A percentile compares a stretch with the other conserved stretches of the same genome.
These are phyloP conservation scores for Dolichopus griseipennis DNA, from an alignment of 2,888 invertebrate species.

Conservation along the genomic window DNA sequence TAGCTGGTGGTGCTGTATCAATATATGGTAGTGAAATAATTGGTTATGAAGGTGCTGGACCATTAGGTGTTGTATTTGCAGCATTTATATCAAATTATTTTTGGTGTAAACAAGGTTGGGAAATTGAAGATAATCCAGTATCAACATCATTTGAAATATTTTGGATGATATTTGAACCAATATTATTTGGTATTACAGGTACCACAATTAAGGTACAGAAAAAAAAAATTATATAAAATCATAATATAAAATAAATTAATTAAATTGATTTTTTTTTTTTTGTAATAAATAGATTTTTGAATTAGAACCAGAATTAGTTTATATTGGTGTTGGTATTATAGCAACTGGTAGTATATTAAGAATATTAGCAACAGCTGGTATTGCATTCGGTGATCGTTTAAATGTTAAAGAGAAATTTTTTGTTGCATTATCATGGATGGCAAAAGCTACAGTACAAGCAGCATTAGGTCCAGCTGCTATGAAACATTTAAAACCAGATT, in stretches of 20 bases:
- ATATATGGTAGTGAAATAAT: slow-evolving; percentile 80
- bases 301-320: slow-evolving; percentile 58
- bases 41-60: slow-evolving; percentile 63
- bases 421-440: slow-evolving; percentile 85
- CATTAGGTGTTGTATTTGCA: slow-evolving; percentile 72
- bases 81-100: slow-evolving; percentile 73
- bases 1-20: slow-evolving; percentile 72
- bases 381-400: slow-evolving; percentile 68
- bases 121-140: slow-evolving; percentile 78
- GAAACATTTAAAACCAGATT: slow-evolving; percentile 49
- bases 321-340: slow-evolving; percentile 62
- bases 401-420: slow-evolving; percentile 86
- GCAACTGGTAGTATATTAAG: slow-evolving; percentile 57
- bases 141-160: slow-evolving; percentile 81
- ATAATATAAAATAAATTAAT: too few relatives aligned
- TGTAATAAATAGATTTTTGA: slow-evolving; percentile 51
- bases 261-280: slow-evolving; percentile 10
- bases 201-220: slow-evolving; percentile 65
- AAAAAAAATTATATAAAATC: background rate
- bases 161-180: slow-evolving; percentile 94
- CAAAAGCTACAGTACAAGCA: slow-evolving; percentile 96
- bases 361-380: slow-evolving; percentile 55
- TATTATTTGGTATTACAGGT: slow-evolving; percentile 88
- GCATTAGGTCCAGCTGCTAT: slow-evolving; percentile 72
- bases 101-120: slow-evolving; percentile 79